Evolutionary conservation across 2,888 invertebrate genomes (phyloP).

Genomic region (Endomychus coccineus): DNA sequence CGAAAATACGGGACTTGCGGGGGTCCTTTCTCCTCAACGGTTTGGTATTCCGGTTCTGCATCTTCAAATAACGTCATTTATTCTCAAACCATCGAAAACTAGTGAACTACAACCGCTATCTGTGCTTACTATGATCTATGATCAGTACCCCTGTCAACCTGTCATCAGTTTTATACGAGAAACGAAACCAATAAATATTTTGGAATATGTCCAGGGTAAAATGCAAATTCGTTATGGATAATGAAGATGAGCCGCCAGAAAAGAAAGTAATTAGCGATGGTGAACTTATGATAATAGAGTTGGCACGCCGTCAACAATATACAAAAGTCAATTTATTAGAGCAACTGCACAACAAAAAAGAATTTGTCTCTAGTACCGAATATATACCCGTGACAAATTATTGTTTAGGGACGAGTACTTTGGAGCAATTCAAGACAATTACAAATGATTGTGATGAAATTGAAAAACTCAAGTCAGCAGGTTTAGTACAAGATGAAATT

Average conservation of each 20-base stretch:
- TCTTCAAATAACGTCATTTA: too few relatives aligned
- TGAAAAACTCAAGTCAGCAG: slow-evolving; percentile 46
- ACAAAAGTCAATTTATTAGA: slow-evolving; percentile 28
- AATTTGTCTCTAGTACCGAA: slow-evolving; percentile 25
- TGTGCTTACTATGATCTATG: too few relatives aligned
- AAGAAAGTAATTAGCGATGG: slow-evolving; percentile 34
- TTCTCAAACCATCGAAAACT: too few relatives aligned
- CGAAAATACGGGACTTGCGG: too few relatives aligned
- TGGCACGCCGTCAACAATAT: slow-evolving; percentile 33
- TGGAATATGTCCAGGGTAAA: slow-evolving; percentile 7
- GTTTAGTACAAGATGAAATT: slow-evolving; percentile 46
- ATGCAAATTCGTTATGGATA: background rate
- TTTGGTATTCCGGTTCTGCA: too few relatives aligned
- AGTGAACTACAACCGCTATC: too few relatives aligned
- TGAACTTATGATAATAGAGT: slow-evolving; percentile 34
- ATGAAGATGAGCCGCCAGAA: slow-evolving; percentile 16
- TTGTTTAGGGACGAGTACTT: slow-evolving; percentile 44
- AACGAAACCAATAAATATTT: too few relatives aligned
- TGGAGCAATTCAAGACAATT: slow-evolving; percentile 32
- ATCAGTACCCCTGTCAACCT: too few relatives aligned
- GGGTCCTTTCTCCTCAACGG: too few relatives aligned
- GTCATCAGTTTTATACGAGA: too few relatives aligned
- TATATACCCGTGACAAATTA: slow-evolving; percentile 25
- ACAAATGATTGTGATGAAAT: slow-evolving; percentile 40
- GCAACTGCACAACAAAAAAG: slow-evolving; percentile 22